Evolutionary conservation across 2,888 invertebrate species (phyloP).

Genomic region (Andrena bucephala): DNA sequence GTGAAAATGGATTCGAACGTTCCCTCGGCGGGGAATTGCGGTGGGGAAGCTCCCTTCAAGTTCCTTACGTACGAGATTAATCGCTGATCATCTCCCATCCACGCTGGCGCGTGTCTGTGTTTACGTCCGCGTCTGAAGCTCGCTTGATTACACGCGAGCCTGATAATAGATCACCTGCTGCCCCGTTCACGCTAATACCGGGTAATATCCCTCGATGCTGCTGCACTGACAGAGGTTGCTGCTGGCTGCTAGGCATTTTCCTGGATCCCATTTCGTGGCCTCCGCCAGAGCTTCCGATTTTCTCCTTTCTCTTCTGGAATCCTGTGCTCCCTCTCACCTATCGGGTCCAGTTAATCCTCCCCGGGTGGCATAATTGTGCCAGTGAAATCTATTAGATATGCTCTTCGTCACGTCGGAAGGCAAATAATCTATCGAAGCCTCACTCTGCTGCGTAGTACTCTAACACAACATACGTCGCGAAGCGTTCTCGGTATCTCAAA

Average conservation of each 20-base stretch:
- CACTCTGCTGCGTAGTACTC: too few species aligned
- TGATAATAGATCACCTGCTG: constrained; percentile 72
- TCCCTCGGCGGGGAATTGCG: constrained; percentile 25
- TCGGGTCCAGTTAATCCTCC: constrained; percentile 35
- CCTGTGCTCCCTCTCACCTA: neutral
- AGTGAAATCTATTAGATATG: too few species aligned
- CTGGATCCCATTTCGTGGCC: constrained; percentile 45
- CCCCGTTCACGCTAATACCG: constrained; percentile 68
- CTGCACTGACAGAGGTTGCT: constrained; percentile 47
- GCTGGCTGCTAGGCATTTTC: constrained; percentile 47
- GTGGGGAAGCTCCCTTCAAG: constrained; percentile 35
- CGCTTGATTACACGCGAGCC: constrained; percentile 73
- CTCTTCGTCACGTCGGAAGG: too few species aligned
- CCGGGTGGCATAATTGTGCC: neutral
- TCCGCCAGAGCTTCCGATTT: neutral
- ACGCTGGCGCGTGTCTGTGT: constrained; percentile 62
- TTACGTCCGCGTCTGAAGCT: constrained; percentile 68
- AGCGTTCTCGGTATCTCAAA: too few species aligned
- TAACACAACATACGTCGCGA: too few species aligned
- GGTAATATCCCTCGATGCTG: constrained; percentile 67
- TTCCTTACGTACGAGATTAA: constrained; percentile 70
- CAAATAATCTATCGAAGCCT: too few species aligned
- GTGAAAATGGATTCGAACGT: constrained; percentile 16
- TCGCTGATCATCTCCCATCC: constrained; percentile 70
- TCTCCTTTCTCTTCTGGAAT: neutral